Evolutionary conservation across 1,140 invertebrate species (phyloP), one percentile per base, ranked within the genome.

Genomic region (Oryzaephilus surinamensis): DNA sequence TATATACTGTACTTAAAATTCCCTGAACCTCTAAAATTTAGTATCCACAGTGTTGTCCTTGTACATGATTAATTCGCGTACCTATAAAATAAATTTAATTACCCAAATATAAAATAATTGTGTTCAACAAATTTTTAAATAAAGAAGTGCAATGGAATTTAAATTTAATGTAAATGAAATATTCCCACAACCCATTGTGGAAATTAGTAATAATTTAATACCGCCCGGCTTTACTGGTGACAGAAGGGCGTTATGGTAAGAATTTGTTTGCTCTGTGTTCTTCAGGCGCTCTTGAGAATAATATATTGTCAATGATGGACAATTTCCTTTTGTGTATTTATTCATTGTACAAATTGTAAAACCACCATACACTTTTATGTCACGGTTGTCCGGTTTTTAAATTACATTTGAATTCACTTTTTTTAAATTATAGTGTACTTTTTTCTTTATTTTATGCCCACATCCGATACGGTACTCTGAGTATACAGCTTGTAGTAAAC

Each of bases 171-270:
- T 77, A 38, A 73, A 69, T 50, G 70, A 67, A 43, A 55, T 76
- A 26, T 67, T 76, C 42, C 65, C 67, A 15, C 62, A 67, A 43
- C 63, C 66, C 35, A 72, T 77, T 42, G 71, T 74, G 44, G 74
- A 73, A 60, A 67, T 77, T 44, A 64, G 66, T 33, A 67, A 70
- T 13, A 74, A 63, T 35, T 60, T 77, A 10, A 55, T 76, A 40
- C 73, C 73, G 28, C 69, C 73, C 45, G 71, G 71, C 33, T 76
- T 76, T 51, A 66, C 57, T 32, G 73, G 73, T 26, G 72, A 76
- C 58, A 66, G 70, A 36, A 65, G 72, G 29, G 49, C 49, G 28
- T 50, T 60, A 38, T 56, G 54, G 74, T 77, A 50, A 76, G 72
- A 69, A 51, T 23, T 4, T 30, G 17, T 19, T 18, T 16, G 1